Evolutionary conservation across 2,113 vertebrate species (phyloP).

Genomic region (Scophthalmus maximus): DNA sequence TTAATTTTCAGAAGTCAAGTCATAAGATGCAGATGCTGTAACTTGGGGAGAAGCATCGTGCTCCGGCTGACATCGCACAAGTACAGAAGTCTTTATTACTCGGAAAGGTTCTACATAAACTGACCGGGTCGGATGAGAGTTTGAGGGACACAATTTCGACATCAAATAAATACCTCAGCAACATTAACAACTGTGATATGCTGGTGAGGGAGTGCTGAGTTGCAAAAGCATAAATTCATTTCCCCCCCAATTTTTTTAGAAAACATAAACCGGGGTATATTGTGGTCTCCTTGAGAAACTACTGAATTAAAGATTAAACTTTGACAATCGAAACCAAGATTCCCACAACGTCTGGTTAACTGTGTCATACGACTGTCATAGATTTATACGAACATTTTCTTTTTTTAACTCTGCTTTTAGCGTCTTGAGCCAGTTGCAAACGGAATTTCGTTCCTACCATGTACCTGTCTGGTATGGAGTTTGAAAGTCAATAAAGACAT

Average conservation of each 20-base stretch:
- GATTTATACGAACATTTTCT: too few species aligned
- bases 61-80: background rate
- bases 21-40: slow-evolving; percentile 13
- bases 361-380: too few species aligned
- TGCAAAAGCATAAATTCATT: background rate
- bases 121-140: background rate
- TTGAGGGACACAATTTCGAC: background rate
- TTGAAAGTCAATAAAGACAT: too few species aligned
- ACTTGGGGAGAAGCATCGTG: background rate
- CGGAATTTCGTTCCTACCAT: too few species aligned
- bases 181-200: background rate
- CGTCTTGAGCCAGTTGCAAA: too few species aligned
- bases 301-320: too few species aligned
- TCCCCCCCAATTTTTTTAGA: background rate
- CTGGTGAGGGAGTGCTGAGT: background rate
- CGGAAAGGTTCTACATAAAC: background rate
- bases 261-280: background rate
- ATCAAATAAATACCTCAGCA: background rate
- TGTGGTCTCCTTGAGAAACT: too few species aligned
- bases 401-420: too few species aligned
- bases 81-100: background rate
- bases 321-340: background rate
- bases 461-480: too few species aligned
- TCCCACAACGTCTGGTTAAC: background rate
- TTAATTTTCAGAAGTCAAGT: slow-evolving; percentile 25